Percentiles rank a stretch among this genome's conserved stretches.
Evolutionary conservation across 2,113 vertebrate species (phyloP).

Genomic region (Agelaius phoeniceus): DNA sequence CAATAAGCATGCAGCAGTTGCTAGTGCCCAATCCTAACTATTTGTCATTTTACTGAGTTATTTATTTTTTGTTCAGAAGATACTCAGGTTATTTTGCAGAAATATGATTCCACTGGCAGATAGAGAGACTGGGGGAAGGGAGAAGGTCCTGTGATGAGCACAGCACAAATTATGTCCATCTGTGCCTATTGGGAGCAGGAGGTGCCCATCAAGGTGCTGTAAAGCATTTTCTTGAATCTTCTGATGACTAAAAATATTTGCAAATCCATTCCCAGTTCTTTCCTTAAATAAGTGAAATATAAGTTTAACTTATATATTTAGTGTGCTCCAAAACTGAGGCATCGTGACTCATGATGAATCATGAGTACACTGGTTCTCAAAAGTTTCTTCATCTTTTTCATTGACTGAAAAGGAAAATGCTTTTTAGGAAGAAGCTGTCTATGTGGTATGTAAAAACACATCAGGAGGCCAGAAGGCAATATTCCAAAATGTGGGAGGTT

Average conservation of each 20-base stretch:
- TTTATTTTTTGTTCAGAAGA: not conserved
- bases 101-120: not conserved
- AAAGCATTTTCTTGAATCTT: not conserved
- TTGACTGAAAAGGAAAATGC: not conserved
- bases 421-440: not conserved
- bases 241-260: not conserved
- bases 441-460: not conserved
- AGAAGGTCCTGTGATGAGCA: accelerated
- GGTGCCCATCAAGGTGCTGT: not conserved
- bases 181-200: not conserved
- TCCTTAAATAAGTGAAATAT: not conserved
- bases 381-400: not conserved
- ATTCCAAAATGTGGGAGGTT: not conserved
- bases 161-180: not conserved
- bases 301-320: slow-evolving; percentile 22
- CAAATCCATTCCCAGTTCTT: not conserved
- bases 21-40: not conserved
- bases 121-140: not conserved
- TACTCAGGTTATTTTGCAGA: not conserved
- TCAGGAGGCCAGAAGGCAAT: not conserved
- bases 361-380: not conserved
- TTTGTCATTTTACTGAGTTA: not conserved
- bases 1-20: not conserved
- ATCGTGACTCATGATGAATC: slow-evolving; percentile 46
- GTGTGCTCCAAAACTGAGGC: slow-evolving; percentile 19